These are phyloP conservation scores for Dioctria linearis DNA, from an alignment of 2,888 invertebrate genomes.

Conservation along the genomic window DNA sequence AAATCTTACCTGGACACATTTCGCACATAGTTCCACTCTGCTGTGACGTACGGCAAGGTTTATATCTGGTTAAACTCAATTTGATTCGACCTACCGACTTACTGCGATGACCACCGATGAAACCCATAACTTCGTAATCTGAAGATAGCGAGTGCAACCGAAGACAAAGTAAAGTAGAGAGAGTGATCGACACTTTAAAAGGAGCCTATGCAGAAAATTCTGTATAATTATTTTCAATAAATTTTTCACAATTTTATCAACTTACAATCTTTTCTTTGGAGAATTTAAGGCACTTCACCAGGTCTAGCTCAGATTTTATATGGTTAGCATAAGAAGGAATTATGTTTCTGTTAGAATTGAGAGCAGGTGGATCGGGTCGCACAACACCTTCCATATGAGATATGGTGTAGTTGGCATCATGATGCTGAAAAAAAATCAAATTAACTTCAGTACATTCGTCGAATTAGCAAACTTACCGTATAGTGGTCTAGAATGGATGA, in stretches of 20 bases:
- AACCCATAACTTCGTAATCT: constrained; percentile 82
- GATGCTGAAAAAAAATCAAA: background rate
- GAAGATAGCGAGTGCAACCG: constrained; percentile 81
- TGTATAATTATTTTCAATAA: constrained; percentile 3
- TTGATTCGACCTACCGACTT: constrained; percentile 61
- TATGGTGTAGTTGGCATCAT: constrained; percentile 59
- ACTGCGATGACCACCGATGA: constrained; percentile 75
- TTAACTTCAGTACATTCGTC: background rate
- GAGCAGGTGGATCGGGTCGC: constrained; percentile 32
- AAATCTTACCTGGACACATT: constrained; percentile 79
- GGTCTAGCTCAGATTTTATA: constrained; percentile 58
- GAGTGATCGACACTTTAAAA: constrained; percentile 74
- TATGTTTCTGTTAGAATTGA: constrained; percentile 17
- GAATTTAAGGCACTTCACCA: constrained; percentile 60
- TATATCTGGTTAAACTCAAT: constrained; percentile 73
- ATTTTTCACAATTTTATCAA: background rate
- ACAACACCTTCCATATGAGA: constrained; percentile 55
- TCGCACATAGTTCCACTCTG: constrained; percentile 81
- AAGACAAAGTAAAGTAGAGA: constrained; percentile 77
- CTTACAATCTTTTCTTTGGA: constrained; percentile 57
- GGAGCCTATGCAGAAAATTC: constrained; percentile 74
- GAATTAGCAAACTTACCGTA: background rate
- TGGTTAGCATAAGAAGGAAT: constrained; percentile 38
- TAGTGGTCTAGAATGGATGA: background rate
- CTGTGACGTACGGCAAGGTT: constrained; percentile 77